phyloP scores from a whole-genome alignment of 1,140 invertebrate genomes.

The Tenebrio molitor region DNA sequence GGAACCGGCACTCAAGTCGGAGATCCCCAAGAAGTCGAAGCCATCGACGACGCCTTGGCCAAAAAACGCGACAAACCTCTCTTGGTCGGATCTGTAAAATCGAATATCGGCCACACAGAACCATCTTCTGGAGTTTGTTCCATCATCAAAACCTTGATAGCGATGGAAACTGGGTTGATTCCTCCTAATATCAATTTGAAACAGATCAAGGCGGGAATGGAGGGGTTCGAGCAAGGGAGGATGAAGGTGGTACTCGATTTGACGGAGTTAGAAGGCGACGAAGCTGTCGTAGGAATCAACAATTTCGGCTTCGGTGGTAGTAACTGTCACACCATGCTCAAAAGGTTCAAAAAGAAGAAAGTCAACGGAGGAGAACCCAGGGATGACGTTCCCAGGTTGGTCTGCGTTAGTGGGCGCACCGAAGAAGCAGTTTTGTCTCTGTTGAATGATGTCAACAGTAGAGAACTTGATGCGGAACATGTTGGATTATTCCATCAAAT shows the following conservation, averaged over 20 bases:
- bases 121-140: slow-evolving; percentile 90
- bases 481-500: slow-evolving; percentile 69
- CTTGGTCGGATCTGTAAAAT: slow-evolving; percentile 91
- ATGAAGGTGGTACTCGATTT: slow-evolving; percentile 80
- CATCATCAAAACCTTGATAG: slow-evolving; percentile 83
- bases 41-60: slow-evolving; percentile 88
- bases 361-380: slow-evolving; percentile 65
- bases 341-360: slow-evolving; percentile 70
- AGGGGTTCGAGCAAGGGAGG: slow-evolving; percentile 78
- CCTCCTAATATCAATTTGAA: slow-evolving; percentile 87
- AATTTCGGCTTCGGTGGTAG: slow-evolving; percentile 77
- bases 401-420: slow-evolving; percentile 75
- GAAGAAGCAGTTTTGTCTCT: slow-evolving; percentile 78
- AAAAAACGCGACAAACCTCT: slow-evolving; percentile 77
- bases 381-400: slow-evolving; percentile 74
- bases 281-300: slow-evolving; percentile 72
- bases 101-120: slow-evolving; percentile 95
- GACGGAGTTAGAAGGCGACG: slow-evolving; percentile 71
- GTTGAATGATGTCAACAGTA: slow-evolving; percentile 75
- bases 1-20: slow-evolving; percentile 87
- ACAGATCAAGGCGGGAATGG: slow-evolving; percentile 79
- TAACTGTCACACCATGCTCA: slow-evolving; percentile 78
- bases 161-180: slow-evolving; percentile 81
- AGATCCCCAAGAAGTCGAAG: slow-evolving; percentile 90
- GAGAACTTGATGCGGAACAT: slow-evolving; percentile 72